Conservation (phyloP, 2,797 vertebrate species). For the Dermochelys coriacea region DNA sequence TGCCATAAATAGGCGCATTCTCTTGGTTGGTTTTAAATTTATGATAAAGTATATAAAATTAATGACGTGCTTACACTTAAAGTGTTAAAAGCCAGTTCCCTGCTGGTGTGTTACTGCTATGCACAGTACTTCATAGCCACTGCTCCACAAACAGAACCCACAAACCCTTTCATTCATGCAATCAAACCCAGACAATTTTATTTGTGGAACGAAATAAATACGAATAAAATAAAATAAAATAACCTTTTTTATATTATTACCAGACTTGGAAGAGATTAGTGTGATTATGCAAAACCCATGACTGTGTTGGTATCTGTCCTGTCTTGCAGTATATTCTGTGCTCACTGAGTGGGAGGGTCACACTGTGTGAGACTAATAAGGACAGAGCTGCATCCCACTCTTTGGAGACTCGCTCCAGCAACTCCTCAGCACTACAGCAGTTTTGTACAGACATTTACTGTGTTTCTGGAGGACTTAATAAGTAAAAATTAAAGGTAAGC, state of each 20-base stretch:
- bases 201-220: too few species aligned
- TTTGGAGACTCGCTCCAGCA: conserved; percentile 78
- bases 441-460: conserved; percentile 60
- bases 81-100: conserved; percentile 52
- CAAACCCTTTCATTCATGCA: conserved; percentile 45
- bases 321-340: conserved; percentile 83
- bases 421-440: conserved; percentile 73
- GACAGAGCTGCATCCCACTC: conserved; percentile 92
- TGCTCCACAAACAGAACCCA: conserved; percentile 50
- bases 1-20: conserved; percentile 26
- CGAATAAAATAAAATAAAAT: background rate
- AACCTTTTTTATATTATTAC: background rate
- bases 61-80: conserved; percentile 28
- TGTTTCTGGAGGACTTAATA: conserved; percentile 62
- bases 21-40: conserved; percentile 51
- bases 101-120: conserved; percentile 17
- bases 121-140: conserved; percentile 31
- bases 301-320: conserved; percentile 72
- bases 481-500: conserved; percentile 74
- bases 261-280: background rate
- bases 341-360: conserved; percentile 97
- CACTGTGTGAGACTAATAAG: conserved; percentile 94
- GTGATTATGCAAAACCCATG: conserved; percentile 42
- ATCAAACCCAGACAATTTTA: background rate
- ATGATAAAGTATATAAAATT: conserved; percentile 59